phyloP scores from a whole-genome alignment of 2,113 vertebrate species.

The Dasypus novemcinctus region DNA sequence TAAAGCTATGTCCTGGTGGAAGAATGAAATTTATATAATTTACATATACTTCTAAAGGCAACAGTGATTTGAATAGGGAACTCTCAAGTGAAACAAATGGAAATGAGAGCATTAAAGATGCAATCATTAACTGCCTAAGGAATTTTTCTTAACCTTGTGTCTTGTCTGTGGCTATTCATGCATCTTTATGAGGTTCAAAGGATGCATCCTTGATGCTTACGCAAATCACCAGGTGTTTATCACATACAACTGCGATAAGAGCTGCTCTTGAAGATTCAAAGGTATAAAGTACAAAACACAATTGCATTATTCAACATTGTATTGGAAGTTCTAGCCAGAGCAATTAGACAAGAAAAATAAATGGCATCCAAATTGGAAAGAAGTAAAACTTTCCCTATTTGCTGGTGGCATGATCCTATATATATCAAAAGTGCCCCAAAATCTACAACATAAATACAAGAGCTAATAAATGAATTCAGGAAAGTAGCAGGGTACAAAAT shows the following conservation, averaged over 20 bases:
- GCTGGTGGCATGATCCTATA: no score
- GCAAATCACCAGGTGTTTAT: neutral
- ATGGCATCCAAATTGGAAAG: no score
- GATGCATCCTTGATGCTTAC: neutral
- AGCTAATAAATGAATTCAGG: no score
- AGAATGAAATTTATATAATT: neutral
- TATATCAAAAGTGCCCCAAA: no score
- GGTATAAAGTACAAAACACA: neutral
- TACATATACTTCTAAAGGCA: neutral
- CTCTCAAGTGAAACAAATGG: neutral
- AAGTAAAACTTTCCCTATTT: no score
- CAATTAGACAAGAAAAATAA: no score
- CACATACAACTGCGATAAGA: neutral
- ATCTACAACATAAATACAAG: no score
- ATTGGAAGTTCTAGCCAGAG: no score
- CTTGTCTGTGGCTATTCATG: neutral
- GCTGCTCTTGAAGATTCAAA: neutral
- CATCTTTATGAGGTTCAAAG: neutral
- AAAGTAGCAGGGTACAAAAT: no score
- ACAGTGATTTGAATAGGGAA: neutral
- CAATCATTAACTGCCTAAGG: neutral
- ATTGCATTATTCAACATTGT: neutral
- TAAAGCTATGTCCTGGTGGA: neutral
- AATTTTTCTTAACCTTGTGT: neutral
- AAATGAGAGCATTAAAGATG: neutral